A percentile compares a stretch with the other conserved stretches of the same genome.
Evolutionary conservation across 2,113 vertebrate species (phyloP).

Genomic region (Hymenochirus boettgeri): DNA sequence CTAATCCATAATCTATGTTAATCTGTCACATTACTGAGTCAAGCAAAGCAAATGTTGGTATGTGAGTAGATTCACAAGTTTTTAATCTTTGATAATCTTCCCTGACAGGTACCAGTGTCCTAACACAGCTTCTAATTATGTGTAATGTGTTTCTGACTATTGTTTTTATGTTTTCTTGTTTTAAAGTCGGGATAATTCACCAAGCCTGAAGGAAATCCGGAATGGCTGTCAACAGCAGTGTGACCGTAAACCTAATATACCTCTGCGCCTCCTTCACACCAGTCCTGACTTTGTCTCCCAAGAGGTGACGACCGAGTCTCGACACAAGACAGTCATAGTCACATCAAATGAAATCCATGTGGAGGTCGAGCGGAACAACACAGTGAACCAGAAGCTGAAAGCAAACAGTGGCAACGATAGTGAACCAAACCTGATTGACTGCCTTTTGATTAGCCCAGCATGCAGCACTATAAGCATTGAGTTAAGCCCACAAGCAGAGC

Average conservation of each 20-base stretch:
- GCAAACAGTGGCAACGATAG: slow-evolving; percentile 77
- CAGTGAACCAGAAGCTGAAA: slow-evolving; percentile 80
- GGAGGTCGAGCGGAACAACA: slow-evolving; percentile 92
- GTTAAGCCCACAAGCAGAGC: slow-evolving; percentile 89
- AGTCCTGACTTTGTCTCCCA: slow-evolving; percentile 73
- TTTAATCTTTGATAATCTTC: too few species aligned
- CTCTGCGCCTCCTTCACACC: slow-evolving; percentile 84
- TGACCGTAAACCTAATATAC: slow-evolving; percentile 91
- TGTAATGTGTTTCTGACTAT: background rate
- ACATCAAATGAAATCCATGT: slow-evolving; percentile 94
- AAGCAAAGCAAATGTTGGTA: too few species aligned
- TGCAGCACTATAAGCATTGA: slow-evolving; percentile 94
- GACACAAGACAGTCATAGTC: slow-evolving; percentile 78
- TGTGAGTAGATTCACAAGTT: too few species aligned
- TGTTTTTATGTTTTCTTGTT: background rate
- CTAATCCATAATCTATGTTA: too few species aligned
- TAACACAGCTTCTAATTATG: too few species aligned
- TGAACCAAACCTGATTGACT: slow-evolving; percentile 97
- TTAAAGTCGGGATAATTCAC: slow-evolving; percentile 91
- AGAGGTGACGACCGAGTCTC: slow-evolving; percentile 68
- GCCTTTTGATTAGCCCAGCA: slow-evolving; percentile 93
- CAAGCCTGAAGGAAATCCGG: slow-evolving; percentile 95
- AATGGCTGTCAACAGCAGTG: slow-evolving; percentile 95
- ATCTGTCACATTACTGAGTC: too few species aligned
- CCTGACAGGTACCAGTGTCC: too few species aligned